Percentiles rank a stretch among this genome's conserved stretches.
Conservation (phyloP, 92 coral and sea anemone species). For the Palythoa caribaeorum region DNA sequence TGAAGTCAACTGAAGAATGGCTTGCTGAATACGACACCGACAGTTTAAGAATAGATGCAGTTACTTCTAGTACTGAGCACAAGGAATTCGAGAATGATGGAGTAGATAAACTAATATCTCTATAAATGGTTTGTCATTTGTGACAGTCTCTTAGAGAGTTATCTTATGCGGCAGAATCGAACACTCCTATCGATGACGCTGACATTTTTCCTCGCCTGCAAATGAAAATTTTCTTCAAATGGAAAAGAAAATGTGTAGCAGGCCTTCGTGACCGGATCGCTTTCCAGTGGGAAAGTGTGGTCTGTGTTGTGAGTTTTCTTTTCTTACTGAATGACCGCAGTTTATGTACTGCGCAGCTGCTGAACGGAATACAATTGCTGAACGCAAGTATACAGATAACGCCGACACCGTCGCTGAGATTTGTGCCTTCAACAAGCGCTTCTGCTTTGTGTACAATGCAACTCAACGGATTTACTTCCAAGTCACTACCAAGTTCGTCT, state of each 20-base stretch:
- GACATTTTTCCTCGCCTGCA: slow-evolving; percentile 31
- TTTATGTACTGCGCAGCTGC: slow-evolving; percentile 36
- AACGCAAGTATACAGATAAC: neutral
- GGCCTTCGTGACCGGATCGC: slow-evolving; percentile 37
- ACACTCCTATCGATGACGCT: slow-evolving; percentile 21
- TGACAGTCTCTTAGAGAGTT: neutral
- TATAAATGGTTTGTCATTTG: slow-evolving; percentile 22
- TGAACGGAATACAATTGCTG: slow-evolving; percentile 4
- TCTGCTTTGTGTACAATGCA: slow-evolving; percentile 35
- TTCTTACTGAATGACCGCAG: slow-evolving; percentile 11
- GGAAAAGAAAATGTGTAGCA: slow-evolving; percentile 53
- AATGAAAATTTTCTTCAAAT: slow-evolving; percentile 49
- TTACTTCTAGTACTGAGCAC: neutral
- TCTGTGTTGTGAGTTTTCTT: neutral
- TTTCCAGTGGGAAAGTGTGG: neutral
- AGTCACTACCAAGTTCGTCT: slow-evolving; percentile 1
- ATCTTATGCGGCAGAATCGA: slow-evolving; percentile 44
- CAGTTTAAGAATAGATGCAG: neutral
- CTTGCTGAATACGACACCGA: slow-evolving; percentile 24
- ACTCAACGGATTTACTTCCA: neutral
- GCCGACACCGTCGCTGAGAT: slow-evolving; percentile 1
- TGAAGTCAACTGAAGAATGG: slow-evolving; percentile 9
- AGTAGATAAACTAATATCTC: slow-evolving; percentile 3
- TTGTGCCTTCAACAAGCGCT: slow-evolving; percentile 17
- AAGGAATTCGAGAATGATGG: slow-evolving; percentile 3